Base-by-base conservation (phyloP, 2,113 vertebrate genomes). In the Istiophorus platypterus region DNA sequence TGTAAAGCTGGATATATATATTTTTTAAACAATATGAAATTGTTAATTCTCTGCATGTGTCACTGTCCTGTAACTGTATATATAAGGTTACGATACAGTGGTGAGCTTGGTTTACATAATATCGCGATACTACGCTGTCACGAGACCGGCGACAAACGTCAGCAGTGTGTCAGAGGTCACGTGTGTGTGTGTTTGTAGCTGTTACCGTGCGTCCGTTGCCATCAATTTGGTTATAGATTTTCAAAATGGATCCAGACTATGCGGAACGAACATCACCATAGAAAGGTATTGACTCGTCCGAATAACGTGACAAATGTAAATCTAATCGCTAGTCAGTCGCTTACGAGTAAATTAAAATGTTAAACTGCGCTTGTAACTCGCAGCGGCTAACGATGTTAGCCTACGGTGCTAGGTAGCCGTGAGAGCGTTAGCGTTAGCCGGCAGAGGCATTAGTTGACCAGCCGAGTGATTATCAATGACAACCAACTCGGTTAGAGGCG, bases 161-260 rank as follows among this genome's bases (percentile, higher is more conserved):
- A 62, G 42, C 2, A 0, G 0, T 0, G 27, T 12, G 83, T 92
- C 78, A 84, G 2, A 18, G 62, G 61, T 88, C 82, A 89, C 31
- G 31, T 82, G 80, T 85, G 82, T 20, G 5, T 80, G 31, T 86
- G 77, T 91, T 85, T 87, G 79, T 87, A 84, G 65, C 57, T 14
- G 29, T 74, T 41, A 4, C 18, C 0, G 3, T 45, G 18, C 42
- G 61, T 68, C 10, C 29, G 26, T 70, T 84, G 15, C 7, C 2
- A 29, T 57, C 61, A 27, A 31, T 78, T 49, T 75, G 42, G 18
- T 15, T 72, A 84, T 78, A 88, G 68, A 61, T 83, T 88, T 56
- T 42, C 39, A 75, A 76, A 88, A 93, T 93, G 92, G 83, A 81
- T 5, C 67, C 77, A 76, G 29, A 90, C 15, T 66, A 89, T 91